Percentiles rank a stretch among this genome's conserved stretches.
Conservation (phyloP, 2,888 invertebrate species). For the Clitarchus hookeri region DNA sequence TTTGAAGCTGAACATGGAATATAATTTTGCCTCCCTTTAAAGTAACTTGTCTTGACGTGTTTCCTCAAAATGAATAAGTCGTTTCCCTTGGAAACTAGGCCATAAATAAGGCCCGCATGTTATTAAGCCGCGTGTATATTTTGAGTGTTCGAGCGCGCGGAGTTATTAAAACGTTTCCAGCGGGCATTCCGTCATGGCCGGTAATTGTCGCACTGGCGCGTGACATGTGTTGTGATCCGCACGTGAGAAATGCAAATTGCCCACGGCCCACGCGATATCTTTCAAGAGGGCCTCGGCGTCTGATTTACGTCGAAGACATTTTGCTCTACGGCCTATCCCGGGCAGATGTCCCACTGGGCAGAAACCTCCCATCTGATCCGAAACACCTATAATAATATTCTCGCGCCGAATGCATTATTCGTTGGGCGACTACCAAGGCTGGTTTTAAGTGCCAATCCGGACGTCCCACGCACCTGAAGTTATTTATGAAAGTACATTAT, state of each 20-base stretch:
- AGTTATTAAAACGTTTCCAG: background rate
- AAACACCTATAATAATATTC: background rate
- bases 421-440: background rate
- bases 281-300: background rate
- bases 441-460: background rate
- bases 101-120: background rate
- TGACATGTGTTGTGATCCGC: conserved; percentile 2
- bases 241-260: background rate
- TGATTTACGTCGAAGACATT: background rate
- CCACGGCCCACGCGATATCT: background rate
- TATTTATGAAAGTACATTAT: background rate
- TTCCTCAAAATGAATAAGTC: background rate
- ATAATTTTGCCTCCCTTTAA: background rate
- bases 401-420: background rate
- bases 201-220: background rate
- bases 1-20: background rate
- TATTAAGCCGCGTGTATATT: background rate
- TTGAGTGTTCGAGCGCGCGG: background rate
- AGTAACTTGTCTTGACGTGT: background rate
- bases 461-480: no score
- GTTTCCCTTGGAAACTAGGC: background rate
- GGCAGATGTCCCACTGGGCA: background rate
- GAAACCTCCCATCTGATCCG: background rate
- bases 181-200: background rate
- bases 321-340: background rate